phyloP scores from a whole-genome alignment of 2,797 vertebrate species.

The Microchirus variegatus region DNA sequence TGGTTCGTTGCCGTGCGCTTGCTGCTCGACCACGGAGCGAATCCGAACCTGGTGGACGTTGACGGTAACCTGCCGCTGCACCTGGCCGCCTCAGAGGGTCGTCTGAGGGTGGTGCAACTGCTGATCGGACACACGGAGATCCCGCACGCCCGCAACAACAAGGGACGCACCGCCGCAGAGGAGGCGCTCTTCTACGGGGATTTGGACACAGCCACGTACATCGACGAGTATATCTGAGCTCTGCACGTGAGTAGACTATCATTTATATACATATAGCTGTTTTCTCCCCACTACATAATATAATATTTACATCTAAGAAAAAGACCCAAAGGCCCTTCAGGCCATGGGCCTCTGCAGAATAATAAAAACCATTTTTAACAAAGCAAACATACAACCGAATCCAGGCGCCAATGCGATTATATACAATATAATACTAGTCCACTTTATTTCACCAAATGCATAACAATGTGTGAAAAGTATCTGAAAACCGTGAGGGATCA shows the following conservation, averaged over 20 bases:
- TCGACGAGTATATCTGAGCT: constrained; percentile 57
- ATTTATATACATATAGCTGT: too few species aligned
- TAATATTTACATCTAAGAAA: too few species aligned
- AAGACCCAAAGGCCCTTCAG: too few species aligned
- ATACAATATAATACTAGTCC: too few species aligned
- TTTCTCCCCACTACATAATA: too few species aligned
- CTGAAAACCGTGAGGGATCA: too few species aligned
- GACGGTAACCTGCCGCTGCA: constrained; percentile 92
- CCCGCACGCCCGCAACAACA: constrained; percentile 63
- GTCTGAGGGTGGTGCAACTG: constrained; percentile 82
- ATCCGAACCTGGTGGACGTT: constrained; percentile 85
- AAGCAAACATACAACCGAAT: too few species aligned
- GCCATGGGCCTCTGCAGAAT: too few species aligned
- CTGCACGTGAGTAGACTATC: constrained; percentile 6
- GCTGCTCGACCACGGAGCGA: constrained; percentile 83
- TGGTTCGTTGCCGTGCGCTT: constrained; percentile 86
- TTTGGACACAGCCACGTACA: constrained; percentile 69
- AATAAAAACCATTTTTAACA: too few species aligned
- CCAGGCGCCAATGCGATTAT: too few species aligned
- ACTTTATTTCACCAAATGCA: too few species aligned
- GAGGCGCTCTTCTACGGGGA: constrained; percentile 73
- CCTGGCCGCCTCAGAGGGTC: constrained; percentile 87
- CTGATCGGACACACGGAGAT: constrained; percentile 77
- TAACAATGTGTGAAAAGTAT: too few species aligned
- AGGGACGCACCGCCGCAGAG: constrained; percentile 22